Evolutionary conservation across 2,113 vertebrate species (phyloP), one percentile per base, ranked within the genome.

Genomic region (Pseudopodoces humilis): DNA sequence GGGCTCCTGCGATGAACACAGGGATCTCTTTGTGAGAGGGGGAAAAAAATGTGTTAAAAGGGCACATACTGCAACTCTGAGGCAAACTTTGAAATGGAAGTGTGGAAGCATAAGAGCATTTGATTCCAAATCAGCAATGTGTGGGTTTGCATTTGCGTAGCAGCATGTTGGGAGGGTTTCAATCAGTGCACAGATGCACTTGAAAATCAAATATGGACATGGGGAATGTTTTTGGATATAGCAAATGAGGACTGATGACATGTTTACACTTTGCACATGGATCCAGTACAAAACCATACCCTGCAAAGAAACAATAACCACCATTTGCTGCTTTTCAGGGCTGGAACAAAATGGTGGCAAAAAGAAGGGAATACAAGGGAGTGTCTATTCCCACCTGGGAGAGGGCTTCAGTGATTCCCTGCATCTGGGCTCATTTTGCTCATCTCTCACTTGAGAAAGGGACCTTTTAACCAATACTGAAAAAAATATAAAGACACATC

Each of bases 161-260:
- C 98, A 98, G 97, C 97, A 96, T 97, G 97, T 97, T 97, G 97
- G 98, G 97, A 97, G 97, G 97, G 93, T 96, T 98, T 98, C 97
- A 98, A 98, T 97, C 97, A 97, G 97, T 92, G 97, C 97, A 98
- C 97, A 98, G 98, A 98, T 98, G 98, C 97, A 98, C 97, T 98
- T 97, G 97, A 98, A 98, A 98, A 98, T 98, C 98, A 98, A 98
- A 98, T 98, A 97, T 97, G 97, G 97, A 98, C 98, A 96, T 80
- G 96, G 97, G 95, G 94, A 98, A 98, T 98, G 97, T 98, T 98
- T 98, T 98, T 98, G 97, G 97, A 98, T 97, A 97, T 97, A 97
- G 97, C 96, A 98, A 98, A 98, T 98, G 97, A 98, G 97, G 96
- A 97, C 97, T 98, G 98, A 98, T 98, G 98, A 97, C 97, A 98